Evolutionary conservation across 2,888 invertebrate genomes (phyloP).

Genomic region (Andrena flavipes): DNA sequence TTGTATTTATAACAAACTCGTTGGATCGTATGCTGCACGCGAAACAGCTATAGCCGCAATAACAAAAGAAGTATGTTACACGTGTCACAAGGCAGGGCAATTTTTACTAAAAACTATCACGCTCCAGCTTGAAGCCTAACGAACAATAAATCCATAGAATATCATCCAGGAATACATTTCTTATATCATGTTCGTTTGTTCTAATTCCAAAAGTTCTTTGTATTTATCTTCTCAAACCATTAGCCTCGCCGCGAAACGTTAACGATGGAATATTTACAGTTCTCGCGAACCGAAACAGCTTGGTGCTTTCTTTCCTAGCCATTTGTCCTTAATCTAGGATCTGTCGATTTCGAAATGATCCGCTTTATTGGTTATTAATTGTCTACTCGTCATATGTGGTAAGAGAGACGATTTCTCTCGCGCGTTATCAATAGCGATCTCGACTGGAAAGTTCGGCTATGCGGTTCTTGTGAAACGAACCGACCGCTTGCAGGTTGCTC

Average conservation of each 20-base stretch:
- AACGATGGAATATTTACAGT: neutral
- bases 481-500: conserved; percentile 55
- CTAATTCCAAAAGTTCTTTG: no score
- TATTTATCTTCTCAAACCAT: no score
- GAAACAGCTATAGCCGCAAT: neutral
- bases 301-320: conserved; percentile 37
- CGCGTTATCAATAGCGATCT: conserved; percentile 68
- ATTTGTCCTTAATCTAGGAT: conserved; percentile 58
- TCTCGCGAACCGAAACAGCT: neutral
- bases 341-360: conserved; percentile 60
- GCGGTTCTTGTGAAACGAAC: conserved; percentile 52
- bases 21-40: neutral
- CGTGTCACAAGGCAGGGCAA: neutral
- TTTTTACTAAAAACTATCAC: neutral
- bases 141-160: no score
- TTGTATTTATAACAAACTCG: neutral
- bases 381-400: conserved; percentile 58
- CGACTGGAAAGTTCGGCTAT: conserved; percentile 66
- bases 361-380: conserved; percentile 70
- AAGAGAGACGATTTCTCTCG: conserved; percentile 68
- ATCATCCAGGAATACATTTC: no score
- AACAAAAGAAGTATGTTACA: neutral
- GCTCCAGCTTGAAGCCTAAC: neutral
- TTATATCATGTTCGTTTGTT: no score
- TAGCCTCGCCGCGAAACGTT: no score